Base-by-base conservation (phyloP, 2,113 vertebrate genomes). In the Willisornis vidua region DNA sequence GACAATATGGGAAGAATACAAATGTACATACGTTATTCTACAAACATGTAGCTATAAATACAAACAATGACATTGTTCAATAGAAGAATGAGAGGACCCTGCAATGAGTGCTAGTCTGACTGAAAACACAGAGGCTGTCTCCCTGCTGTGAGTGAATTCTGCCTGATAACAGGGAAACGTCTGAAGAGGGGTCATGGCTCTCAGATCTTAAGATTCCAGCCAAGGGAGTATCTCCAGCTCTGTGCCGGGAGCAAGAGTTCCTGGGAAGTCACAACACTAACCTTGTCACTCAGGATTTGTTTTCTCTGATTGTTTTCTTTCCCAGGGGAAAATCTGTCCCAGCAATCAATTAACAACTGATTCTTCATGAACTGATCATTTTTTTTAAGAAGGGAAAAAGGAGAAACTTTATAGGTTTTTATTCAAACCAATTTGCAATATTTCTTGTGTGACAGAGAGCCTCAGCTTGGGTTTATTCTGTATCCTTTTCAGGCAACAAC, bases 241-340 rank as follows among this genome's bases (percentile, higher is more conserved):
- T 14, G 5, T 23, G 59, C 41, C 1, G 20, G 62, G 5, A 85
- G 10, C 58, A 59, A 49, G 57, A 17, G 19, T 17, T 89, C 73
- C 74, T 61, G 13, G n/a, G 57, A 71, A 67, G 37, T 15, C 0
- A 0, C 31, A 72, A 33, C 5, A 3, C 14, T 72, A 3, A 16
- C 78, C 78, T 41, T 85, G 65, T 43, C n/a, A 24, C 46, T 85
- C 28, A 4, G 11, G 3, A 23, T 49, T 90, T 55, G 16, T 45
- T 89, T 87, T 39, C 49, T 83, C 85, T 46, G 31, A 37, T 80
- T 82, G 26, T n/a, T 77, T 85, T 46, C 76, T 43, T 86, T 92
- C 62, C 35, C 45, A 75, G 65, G 62, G n/a, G 43, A 63, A 92
- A 65, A 52, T 28, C 52, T 54, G 17, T 12, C 66, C 59, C 48